These are phyloP conservation scores for Antigone vipio DNA, from an alignment of 2,113 vertebrate genomes.

Conservation along the genomic window DNA sequence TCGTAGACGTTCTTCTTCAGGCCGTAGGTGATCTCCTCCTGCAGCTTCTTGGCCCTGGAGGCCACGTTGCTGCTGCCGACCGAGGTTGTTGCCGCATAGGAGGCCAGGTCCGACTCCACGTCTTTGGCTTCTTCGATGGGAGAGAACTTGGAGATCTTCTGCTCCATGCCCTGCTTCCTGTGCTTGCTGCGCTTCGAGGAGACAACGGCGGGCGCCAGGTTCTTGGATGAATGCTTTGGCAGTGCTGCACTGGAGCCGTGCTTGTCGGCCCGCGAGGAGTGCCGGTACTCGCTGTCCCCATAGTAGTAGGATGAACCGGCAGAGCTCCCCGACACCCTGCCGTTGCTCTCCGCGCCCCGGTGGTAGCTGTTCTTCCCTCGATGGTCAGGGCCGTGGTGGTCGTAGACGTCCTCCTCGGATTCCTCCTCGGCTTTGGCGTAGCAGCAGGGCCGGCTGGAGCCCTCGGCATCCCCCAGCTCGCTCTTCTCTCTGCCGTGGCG, in stretches of 20 bases:
- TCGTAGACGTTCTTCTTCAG: constrained; percentile 93
- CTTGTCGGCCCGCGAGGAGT: constrained; percentile 80
- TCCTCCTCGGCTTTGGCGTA: constrained; percentile 92
- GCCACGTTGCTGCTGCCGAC: constrained; percentile 85
- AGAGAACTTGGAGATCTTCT: constrained; percentile 98
- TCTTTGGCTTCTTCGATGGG: constrained; percentile 98
- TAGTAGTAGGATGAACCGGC: constrained; percentile 82
- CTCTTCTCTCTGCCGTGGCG: constrained; percentile 80
- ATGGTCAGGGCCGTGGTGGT: constrained; percentile 80
- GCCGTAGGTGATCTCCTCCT: constrained; percentile 90
- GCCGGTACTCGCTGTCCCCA: constrained; percentile 84
- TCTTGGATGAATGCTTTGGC: constrained; percentile 91
- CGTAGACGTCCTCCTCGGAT: constrained; percentile 93
- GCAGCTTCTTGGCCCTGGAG: constrained; percentile 90
- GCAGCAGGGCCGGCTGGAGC: constrained; percentile 77
- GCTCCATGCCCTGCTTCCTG: constrained; percentile 96
- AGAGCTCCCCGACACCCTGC: constrained; percentile 74
- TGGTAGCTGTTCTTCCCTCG: constrained; percentile 83
- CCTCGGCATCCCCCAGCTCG: constrained; percentile 73
- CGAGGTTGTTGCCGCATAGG: constrained; percentile 85
- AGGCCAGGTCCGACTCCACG: constrained; percentile 93
- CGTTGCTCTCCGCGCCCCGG: constrained; percentile 83
- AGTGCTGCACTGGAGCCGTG: constrained; percentile 73
- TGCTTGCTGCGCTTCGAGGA: constrained; percentile 97
- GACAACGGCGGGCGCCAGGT: constrained; percentile 88